Evolutionary conservation across 53 echinoderm and acorn worm genomes (phyloP).

Genomic region (Mesocentrotus franciscanus): DNA sequence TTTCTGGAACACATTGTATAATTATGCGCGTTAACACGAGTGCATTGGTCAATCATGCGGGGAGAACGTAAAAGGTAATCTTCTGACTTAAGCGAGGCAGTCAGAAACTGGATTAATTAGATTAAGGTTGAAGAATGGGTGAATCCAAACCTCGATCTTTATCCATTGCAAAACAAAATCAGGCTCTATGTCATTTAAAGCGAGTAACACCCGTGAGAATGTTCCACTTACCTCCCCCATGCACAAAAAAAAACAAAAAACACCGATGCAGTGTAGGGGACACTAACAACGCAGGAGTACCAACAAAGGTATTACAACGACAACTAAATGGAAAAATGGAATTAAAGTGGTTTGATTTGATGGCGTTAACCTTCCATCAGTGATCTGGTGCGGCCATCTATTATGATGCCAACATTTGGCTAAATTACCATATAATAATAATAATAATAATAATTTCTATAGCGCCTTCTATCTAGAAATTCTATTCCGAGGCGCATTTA

Average conservation of each 20-base stretch:
- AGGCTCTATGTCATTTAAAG: neutral
- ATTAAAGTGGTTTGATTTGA: no score
- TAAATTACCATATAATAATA: no score
- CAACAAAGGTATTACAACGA: no score
- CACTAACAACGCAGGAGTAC: neutral
- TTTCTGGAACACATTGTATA: neutral
- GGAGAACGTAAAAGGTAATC: neutral
- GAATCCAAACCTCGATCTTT: neutral
- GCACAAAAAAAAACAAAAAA: neutral
- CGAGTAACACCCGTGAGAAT: neutral
- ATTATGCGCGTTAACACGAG: neutral
- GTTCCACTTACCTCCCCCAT: neutral
- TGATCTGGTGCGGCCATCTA: no score
- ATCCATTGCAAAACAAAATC: neutral
- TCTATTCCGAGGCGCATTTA: no score
- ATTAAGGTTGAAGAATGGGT: neutral
- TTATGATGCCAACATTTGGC: no score
- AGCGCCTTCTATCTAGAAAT: no score
- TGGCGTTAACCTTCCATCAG: no score
- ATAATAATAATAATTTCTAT: no score
- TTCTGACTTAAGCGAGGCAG: neutral
- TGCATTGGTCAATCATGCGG: neutral
- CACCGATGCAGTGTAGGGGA: neutral
- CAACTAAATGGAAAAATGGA: no score
- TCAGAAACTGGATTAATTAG: conserved; percentile 7